These are phyloP conservation scores for Limnephilus marmoratus DNA, from an alignment of 2,888 invertebrate species.

Conservation along the genomic window DNA sequence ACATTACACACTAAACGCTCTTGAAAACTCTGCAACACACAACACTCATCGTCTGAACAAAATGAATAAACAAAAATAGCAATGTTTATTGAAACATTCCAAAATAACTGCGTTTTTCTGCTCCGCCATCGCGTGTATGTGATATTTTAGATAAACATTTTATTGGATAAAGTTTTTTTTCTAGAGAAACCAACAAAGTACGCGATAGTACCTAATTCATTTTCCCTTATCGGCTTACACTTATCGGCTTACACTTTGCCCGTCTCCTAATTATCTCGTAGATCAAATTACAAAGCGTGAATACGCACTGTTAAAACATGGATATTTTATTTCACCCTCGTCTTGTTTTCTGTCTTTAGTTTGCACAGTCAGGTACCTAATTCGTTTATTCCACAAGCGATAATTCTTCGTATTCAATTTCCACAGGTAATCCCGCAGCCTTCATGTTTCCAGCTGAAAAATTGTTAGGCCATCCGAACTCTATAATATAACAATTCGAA, in stretches of 20 bases:
- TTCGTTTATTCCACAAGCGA: background rate
- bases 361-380: background rate
- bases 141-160: background rate
- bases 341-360: background rate
- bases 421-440: background rate
- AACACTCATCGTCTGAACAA: background rate
- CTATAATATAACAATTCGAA: background rate
- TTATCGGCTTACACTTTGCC: constrained; percentile 58
- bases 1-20: constrained; percentile 12
- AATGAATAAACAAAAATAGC: background rate
- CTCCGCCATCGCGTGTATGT: background rate
- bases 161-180: constrained; percentile 27
- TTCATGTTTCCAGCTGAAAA: background rate
- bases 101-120: background rate
- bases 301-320: constrained; percentile 46
- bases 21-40: background rate
- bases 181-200: constrained; percentile 61
- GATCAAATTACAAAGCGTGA: constrained; percentile 48
- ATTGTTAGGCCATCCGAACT: background rate
- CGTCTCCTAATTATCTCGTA: constrained; percentile 52
- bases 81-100: constrained; percentile 3
- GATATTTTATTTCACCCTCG: background rate
- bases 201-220: constrained; percentile 63
- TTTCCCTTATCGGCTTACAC: constrained; percentile 54
- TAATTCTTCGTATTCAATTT: background rate